Evolutionary conservation across 2,797 vertebrate genomes (phyloP).

Genomic region (Acestrorhynchus altus): DNA sequence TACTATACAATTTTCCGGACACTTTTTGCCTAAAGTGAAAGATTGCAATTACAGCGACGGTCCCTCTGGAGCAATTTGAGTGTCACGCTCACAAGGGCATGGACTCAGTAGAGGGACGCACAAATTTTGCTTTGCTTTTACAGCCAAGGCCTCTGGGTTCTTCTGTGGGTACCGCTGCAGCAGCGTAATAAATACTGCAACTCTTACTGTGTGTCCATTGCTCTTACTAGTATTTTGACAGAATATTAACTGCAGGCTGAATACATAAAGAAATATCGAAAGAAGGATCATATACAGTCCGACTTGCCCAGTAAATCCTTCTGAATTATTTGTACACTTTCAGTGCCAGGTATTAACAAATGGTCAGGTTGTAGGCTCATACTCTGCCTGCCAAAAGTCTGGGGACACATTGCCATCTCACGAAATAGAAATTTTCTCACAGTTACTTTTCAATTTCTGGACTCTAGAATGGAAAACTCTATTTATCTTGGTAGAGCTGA

Average conservation of each 20-base stretch:
- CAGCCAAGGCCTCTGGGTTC: neutral
- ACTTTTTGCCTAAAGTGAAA: constrained; percentile 29
- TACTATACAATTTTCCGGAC: constrained; percentile 3
- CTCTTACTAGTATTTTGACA: neutral
- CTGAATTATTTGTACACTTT: neutral
- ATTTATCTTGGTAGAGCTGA: too few relatives aligned
- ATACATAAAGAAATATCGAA: neutral
- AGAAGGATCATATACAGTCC: neutral
- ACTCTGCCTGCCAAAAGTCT: neutral
- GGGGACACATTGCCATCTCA: neutral
- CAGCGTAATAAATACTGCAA: neutral
- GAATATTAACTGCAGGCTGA: neutral
- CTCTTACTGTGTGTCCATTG: neutral
- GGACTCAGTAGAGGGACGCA: neutral
- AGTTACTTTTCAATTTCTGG: neutral
- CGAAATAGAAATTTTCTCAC: neutral
- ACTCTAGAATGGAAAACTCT: too few relatives aligned
- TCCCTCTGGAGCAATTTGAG: neutral
- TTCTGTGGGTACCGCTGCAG: neutral
- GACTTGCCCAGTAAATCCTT: neutral
- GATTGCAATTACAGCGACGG: constrained; percentile 10
- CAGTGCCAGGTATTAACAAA: neutral
- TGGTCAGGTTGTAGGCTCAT: neutral
- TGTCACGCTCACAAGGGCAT: constrained; percentile 1
- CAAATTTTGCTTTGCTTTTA: constrained; percentile 11